Evolutionary conservation across 1,140 invertebrate species (phyloP).

Genomic region (Drosophila ironensis): DNA sequence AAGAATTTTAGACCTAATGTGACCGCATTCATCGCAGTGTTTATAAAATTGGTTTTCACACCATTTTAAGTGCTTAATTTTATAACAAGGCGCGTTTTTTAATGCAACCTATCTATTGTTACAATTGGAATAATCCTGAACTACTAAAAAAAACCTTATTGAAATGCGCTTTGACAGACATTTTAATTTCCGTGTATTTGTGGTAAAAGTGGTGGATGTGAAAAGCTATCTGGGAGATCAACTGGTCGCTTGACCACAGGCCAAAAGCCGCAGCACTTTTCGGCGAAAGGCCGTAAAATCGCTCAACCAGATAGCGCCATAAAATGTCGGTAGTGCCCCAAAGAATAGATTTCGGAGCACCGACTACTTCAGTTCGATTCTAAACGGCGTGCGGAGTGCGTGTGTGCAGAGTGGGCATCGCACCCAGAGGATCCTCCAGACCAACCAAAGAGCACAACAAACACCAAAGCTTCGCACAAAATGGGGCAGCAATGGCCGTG

Average conservation of each 20-base stretch:
- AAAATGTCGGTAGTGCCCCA: constrained; percentile 57
- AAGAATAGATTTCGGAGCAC: constrained; percentile 45
- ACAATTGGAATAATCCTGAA: too few relatives aligned
- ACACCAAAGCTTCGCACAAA: not conserved
- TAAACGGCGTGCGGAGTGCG: constrained; percentile 49
- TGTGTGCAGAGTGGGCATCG: constrained; percentile 25
- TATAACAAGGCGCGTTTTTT: too few relatives aligned
- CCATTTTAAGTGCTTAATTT: too few relatives aligned
- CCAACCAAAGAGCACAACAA: too few relatives aligned
- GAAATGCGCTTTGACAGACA: not conserved
- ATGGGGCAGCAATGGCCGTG: constrained; percentile 21
- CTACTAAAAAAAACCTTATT: too few relatives aligned
- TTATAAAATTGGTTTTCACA: too few relatives aligned
- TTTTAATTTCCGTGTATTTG: constrained; percentile 4
- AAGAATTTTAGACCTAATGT: too few relatives aligned
- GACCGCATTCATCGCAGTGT: too few relatives aligned
- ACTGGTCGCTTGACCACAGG: constrained; percentile 29
- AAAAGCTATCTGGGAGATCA: constrained; percentile 39
- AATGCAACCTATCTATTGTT: too few relatives aligned
- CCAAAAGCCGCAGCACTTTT: constrained; percentile 52
- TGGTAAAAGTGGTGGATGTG: constrained; percentile 35
- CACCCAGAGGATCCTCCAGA: constrained; percentile 8
- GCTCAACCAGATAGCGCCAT: constrained; percentile 62
- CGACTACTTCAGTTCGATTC: constrained; percentile 57
- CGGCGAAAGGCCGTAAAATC: constrained; percentile 73